Base-by-base conservation (phyloP, 37 sponge, comb jelly and placozoan species). In the Chondrosia reniformis region DNA sequence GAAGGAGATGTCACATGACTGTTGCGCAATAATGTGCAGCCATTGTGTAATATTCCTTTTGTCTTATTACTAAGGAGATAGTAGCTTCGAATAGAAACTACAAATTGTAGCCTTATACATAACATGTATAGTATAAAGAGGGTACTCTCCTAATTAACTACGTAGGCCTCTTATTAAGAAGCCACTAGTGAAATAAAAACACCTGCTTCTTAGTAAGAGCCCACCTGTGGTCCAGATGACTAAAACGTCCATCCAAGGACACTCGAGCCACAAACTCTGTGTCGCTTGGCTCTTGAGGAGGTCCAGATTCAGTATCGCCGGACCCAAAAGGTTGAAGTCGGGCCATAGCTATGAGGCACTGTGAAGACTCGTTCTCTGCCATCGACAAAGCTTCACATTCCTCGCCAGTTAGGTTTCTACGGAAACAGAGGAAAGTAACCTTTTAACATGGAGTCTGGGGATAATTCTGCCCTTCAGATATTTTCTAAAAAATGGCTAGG, bases 221-320 rank as follows among this genome's bases (percentile, higher is more conserved):
- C n/a, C 59, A 92, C 93, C 93, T 89, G 74, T 87, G 94, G 66
- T 93, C 94, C 19, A 90, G 74, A 52, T 84, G 90, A 28, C 77
- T 93, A 79, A 90, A 93, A 31, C 84, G 46, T n/a, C 94, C 94
- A 76, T 93, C 91, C 38, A 79, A 28, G 33, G 84, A 87, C 22
- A 87, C 78, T 36, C 94, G 80, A 63, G 91, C 55, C 32, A 93
- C 80, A 76, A 93, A 93, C 80, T 92, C 89, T 30, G 57, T 87
- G 22, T 80, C 92, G 40, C 58, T 85, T 0, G 83, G 42, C 38
- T 58, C 72, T 36, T 69, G 72, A 9, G 72, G 72, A 38, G 72
- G 72, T 9, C 72, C 72, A 15, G 44, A 41, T 25, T 69, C 72
- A n/a, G 36, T 25, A 24, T 69, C 72, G 22, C 43, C 43, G 41